phyloP scores from a whole-genome alignment of 2,888 invertebrate species.

The Machimus atricapillus region DNA sequence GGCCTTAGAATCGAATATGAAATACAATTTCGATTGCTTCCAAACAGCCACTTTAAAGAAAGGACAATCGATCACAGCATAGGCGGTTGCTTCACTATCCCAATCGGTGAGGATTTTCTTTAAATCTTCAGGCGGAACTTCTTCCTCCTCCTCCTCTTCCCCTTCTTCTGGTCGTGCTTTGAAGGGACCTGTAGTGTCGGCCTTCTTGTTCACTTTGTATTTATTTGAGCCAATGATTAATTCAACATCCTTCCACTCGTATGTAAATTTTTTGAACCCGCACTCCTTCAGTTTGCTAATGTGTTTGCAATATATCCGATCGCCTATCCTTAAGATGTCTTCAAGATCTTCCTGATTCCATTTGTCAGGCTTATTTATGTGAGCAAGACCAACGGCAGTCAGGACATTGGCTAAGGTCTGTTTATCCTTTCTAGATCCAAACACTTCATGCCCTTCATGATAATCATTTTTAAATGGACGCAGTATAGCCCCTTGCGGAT shows the following conservation, averaged over 20 bases:
- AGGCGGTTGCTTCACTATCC: slow-evolving; percentile 34
- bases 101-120: slow-evolving; percentile 41
- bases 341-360: slow-evolving; percentile 50
- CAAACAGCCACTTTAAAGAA: slow-evolving; percentile 63
- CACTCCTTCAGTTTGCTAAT: background rate
- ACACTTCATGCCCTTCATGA: slow-evolving; percentile 50
- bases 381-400: slow-evolving; percentile 47
- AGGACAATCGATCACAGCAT: slow-evolving; percentile 48
- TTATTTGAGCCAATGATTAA: slow-evolving; percentile 48
- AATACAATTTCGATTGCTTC: slow-evolving; percentile 64
- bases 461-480: slow-evolving; percentile 49
- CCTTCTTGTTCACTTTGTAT: slow-evolving; percentile 38
- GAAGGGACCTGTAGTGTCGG: slow-evolving; percentile 32
- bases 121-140: slow-evolving; percentile 19
- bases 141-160: slow-evolving; percentile 11
- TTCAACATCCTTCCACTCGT: slow-evolving; percentile 35
- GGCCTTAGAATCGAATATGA: slow-evolving; percentile 69
- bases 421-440: slow-evolving; percentile 47
- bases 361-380: slow-evolving; percentile 46
- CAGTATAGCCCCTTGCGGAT: slow-evolving; percentile 60
- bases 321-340: slow-evolving; percentile 50
- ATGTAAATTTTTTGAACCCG: slow-evolving; percentile 1
- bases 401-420: slow-evolving; percentile 51
- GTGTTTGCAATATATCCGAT: slow-evolving; percentile 48
- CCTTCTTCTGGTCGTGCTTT: background rate